phyloP scores from a whole-genome alignment of 92 coral and sea anemone genomes.

The Porites divaricata region DNA sequence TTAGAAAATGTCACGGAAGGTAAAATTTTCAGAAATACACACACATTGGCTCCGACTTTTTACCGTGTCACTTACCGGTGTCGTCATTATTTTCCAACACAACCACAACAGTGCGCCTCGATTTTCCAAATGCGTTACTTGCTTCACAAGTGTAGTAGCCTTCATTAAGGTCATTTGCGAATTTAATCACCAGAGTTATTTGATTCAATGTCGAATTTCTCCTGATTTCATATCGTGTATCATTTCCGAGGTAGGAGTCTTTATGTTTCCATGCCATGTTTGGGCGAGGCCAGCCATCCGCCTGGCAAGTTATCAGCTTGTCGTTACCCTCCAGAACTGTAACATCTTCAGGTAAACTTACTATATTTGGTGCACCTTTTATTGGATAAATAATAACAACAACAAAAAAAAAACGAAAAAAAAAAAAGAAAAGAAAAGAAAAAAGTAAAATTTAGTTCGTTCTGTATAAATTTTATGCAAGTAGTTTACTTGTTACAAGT shows the following conservation, averaged over 20 bases:
- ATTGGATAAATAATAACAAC: neutral
- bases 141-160: constrained; percentile 44
- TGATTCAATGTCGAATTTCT: neutral
- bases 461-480: no score
- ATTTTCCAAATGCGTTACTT: constrained; percentile 28
- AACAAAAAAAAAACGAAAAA: neutral
- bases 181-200: constrained; percentile 12
- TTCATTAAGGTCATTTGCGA: neutral
- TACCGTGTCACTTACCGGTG: no score
- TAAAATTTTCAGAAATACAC: no score
- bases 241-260: neutral
- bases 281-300: constrained; percentile 39
- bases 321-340: neutral
- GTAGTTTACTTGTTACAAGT: no score
- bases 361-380: constrained; percentile 19
- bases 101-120: neutral
- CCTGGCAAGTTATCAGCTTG: constrained; percentile 1
- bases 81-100: neutral
- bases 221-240: neutral
- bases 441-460: neutral
- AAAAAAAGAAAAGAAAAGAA: neutral
- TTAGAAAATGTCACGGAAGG: no score
- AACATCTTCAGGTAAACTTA: neutral
- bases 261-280: constrained; percentile 19
- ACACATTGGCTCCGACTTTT: no score